Evolutionary conservation across 2,888 invertebrate species (phyloP).

Genomic region (Schizotus pectinicornis): DNA sequence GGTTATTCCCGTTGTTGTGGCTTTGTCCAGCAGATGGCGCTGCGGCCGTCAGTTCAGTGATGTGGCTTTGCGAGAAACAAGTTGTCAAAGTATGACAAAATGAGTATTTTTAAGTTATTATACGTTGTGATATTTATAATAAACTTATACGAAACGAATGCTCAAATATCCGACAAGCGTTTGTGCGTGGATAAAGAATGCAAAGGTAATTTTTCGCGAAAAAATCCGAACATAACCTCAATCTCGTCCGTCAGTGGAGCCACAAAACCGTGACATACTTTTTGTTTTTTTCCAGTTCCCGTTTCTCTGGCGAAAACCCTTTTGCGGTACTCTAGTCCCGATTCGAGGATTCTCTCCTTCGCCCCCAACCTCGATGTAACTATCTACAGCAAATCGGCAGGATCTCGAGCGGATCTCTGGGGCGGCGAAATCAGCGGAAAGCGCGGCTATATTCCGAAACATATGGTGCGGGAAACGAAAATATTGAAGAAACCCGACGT

Average conservation of each 20-base stretch:
- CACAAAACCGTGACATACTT: constrained; percentile 32
- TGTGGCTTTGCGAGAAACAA: constrained; percentile 48
- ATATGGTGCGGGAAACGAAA: constrained; percentile 67
- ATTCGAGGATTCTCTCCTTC: constrained; percentile 68
- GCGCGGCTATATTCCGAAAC: constrained; percentile 70
- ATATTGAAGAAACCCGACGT: constrained; percentile 56
- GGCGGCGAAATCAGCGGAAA: constrained; percentile 72
- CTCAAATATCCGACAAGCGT: constrained; percentile 70
- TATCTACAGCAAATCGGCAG: constrained; percentile 76
- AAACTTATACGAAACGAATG: constrained; percentile 45
- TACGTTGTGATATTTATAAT: constrained; percentile 54
- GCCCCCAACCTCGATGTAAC: constrained; percentile 63
- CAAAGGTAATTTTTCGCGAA: constrained; percentile 64
- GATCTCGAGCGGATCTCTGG: constrained; percentile 67
- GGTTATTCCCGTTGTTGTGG: too few relatives aligned
- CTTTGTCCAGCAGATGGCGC: too few relatives aligned
- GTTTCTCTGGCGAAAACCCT: constrained; percentile 69
- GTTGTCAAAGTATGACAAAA: constrained; percentile 55
- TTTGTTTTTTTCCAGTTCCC: constrained; percentile 59
- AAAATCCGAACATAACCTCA: constrained; percentile 44
- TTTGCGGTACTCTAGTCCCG: constrained; percentile 63
- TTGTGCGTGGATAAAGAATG: constrained; percentile 75
- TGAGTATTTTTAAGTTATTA: constrained; percentile 54
- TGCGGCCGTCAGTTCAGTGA: constrained; percentile 37
- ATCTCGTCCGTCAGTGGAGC: constrained; percentile 28